Evolutionary conservation across 35 echinoderm and acorn worm species (phyloP), one percentile per base, ranked within the genome.

Genomic region (Eucidaris tribuloides): DNA sequence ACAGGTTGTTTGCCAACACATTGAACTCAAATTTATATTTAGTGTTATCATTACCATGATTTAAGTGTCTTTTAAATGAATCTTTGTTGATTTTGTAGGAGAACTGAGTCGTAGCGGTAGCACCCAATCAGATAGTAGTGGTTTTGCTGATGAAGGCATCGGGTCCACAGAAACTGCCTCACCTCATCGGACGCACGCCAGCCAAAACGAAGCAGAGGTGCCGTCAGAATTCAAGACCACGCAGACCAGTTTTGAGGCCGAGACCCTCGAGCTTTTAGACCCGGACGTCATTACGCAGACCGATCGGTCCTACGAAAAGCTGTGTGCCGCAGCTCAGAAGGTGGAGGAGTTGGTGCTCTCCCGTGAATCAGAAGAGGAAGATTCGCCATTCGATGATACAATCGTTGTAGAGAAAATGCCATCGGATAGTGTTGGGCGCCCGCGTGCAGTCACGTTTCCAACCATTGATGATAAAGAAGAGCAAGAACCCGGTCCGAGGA

Each of bases 91-190:
- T 85, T 20, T 81, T 76, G 0, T 42, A 92, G 90, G 62, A 29
- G 46, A 41, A 58, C 56, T 92, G 39, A 57, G 40, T 42, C 84
- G 90, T 13, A 88, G 76, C 30, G 84, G 83, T 23, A 96, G 93
- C 64, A 76, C 85, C 15, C 93, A 96, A 34, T 96, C 93, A 45
- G 93, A 96, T 62, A 96, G 93, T 62, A 96, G 93, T 44, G 93
- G 93, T 7, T 96, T 96, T 88, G 93, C 93, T 17, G 93, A 96
- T 88, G 93, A 96, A 77, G 76, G 76, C 37, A 81, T 78, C 20
- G 82, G 83, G 5, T 81, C 81, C 18, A 82, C 65, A 3, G 81
- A 78, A 42, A 77, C 57, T n/a, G 50, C 48, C 0, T 81, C 87
- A 58, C 45, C 79, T 29, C 84, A 87, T 22, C 84, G 52, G 14